Evolutionary conservation across 1,140 invertebrate species (phyloP), one percentile per base, ranked within the genome.

Genomic region (Vanessa atalanta): DNA sequence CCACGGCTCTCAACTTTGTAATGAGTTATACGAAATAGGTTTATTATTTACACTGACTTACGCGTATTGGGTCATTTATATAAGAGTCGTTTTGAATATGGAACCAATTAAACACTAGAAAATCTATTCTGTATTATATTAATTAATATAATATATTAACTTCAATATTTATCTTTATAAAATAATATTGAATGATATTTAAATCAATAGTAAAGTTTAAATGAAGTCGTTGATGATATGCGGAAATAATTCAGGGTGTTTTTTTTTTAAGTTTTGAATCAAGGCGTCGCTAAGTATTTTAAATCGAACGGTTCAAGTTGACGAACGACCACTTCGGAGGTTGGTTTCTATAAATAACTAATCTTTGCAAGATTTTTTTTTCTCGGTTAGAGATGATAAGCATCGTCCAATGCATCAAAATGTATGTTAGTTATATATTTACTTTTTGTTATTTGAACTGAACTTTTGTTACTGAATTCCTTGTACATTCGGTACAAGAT

Each of bases 311-410:
- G 9, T 43, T 9, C 37, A 43, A 43, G 53, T 23, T 57, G 20
- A 11, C 20, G 53, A 26, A 23, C 53, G 23, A 23, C 16, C 53
- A 23, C 53, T 57, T n/a, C 16, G 20, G 53, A 57, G 20, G 12
- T 57, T 57, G 11, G 1, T 16, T 20, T 57, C 53, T 57, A 57
- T 23, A 57, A 57, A 57, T 57, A 57, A 57, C 53, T 57, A 57
- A 57, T 57, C 53, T 57, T 57, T 57, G 20, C 53, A 57, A 57
- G 37, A 43, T 11, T 57, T 23, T 57, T 55, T 20, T 57, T 57
- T 57, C 53, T 57, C 53, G 53, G 20, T 57, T 57, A 57, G 53
- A 20, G 53, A 57, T 9, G 37, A 43, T 43, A 8, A 26, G 53
- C 13, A 20, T 23, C 12, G 53, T 13, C 16, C 20, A 57, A 57